Base-by-base conservation (phyloP, 2,797 vertebrate species). In the Poeciliopsis presidionis region DNA sequence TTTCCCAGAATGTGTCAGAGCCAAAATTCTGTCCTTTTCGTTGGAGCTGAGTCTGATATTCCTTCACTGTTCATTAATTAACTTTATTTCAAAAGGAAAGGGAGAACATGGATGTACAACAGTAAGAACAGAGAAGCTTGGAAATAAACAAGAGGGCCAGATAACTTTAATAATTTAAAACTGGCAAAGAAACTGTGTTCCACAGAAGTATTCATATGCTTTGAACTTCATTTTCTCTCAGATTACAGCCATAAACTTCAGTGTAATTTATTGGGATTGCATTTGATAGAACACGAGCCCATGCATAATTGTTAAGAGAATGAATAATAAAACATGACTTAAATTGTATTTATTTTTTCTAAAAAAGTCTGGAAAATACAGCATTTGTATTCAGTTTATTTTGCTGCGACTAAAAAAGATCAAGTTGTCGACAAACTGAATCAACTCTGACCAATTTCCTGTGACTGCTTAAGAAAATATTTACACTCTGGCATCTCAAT, bases 11-110 rank as follows among this genome's bases (percentile, higher is more conserved):
- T 63, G 46, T 78, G 36, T 74, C 51, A 76, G 39, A 69, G 81
- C 77, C 65, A 84, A 45, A 81, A 30, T 84, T 75, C 70, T 67
- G 78, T 72, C 78, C 18, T 85, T 83, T 45, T 46, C 7, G 55
- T 78, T 70, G 47, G 46, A 81, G 74, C 46, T 25, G 49, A 14
- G 33, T 80, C 76, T 85, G 53, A 74, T 83, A 77, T 43, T 65
- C 43, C 74, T 71, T 28, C 47, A 18, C 77, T 73, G 49, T 70
- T 75, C 74, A 73, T 76, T 81, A n/a, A 81, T 61, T 83, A 74
- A 53, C 61, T 45, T 59, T 59, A 55, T 14, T 36, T 73, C 20
- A 16, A 13, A 41, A 63, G 12, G 25, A 65, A n/a, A 46, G 20
- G 28, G 43, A 75, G 49, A 14, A 59, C 13, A 53, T 73, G 43